Base-by-base conservation (phyloP, 53 echinoderm and acorn worm species). In the Luidia sarsii region DNA sequence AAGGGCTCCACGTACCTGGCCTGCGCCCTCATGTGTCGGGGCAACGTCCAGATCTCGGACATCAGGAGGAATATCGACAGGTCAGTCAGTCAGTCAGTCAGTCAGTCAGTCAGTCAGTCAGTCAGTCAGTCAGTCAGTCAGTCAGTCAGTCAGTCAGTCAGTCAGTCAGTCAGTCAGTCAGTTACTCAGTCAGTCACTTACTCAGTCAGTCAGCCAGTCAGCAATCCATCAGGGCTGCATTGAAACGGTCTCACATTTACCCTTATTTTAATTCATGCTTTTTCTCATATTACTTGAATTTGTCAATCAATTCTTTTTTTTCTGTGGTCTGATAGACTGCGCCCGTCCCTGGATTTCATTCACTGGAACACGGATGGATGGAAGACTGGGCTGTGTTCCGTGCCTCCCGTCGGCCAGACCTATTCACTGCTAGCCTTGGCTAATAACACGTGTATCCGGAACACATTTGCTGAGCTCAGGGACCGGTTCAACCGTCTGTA, bases 371-470 rank as follows among this genome's bases (percentile, higher is more conserved):
- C 90, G 8, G 93, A 93, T 67, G 93, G 97, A 27, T 96, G 97
- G 97, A 96, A 96, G 87, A 96, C 97, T 39, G 97, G 97, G 36
- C 74, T 96, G 21, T 96, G 97, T 46, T 93, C 97, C 9, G 93
- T 96, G 4, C 82, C 93, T 22, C 96, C 97, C 0, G 93, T 96
- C 2, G 97, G 97, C 2, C 93, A 96, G 31, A 93, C 92, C 28
- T 91, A 91, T 55, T 93, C 97, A 14, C 84, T 96, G 3, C 73
- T 95, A 11, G 89, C 93, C 7, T 68, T 96, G 21, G 90, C 93
- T 11, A 96, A 96, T 65, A 96, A 96, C 77, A 96, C 97, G 19
- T 96, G 97, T 32, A 80, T 96, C 16, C 83, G 87, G 25, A 85
- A 93, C 48, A 96, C 90, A 38, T 93, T 96, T 81, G 80, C 82